Evolutionary conservation across 2,113 vertebrate genomes (phyloP).

Genomic region (Gymnobelideus leadbeateri): DNA sequence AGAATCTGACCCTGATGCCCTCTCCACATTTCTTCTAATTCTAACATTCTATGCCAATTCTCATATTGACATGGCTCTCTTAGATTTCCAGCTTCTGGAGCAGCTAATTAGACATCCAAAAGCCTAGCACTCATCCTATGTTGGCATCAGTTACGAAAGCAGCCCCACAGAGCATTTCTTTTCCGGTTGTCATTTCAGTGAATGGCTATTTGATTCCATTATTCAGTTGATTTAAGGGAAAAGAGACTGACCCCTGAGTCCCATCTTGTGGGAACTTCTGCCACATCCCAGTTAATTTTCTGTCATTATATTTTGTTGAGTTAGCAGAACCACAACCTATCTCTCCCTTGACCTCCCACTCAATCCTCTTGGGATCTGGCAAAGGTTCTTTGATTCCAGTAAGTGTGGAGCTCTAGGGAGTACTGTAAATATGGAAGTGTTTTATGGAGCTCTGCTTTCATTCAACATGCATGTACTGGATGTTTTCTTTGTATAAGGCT

Average conservation of each 20-base stretch:
- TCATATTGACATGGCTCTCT: slow-evolving; percentile 54
- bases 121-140: slow-evolving; percentile 68
- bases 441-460: not conserved
- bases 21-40: slow-evolving; percentile 51
- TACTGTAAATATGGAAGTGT: not conserved
- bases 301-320: slow-evolving; percentile 20
- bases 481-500: not conserved
- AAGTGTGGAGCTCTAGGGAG: not conserved
- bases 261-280: slow-evolving; percentile 36
- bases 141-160: slow-evolving; percentile 67
- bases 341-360: not conserved
- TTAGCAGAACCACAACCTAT: slow-evolving; percentile 11
- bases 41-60: slow-evolving; percentile 61
- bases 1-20: slow-evolving; percentile 57
- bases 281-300: slow-evolving; percentile 39
- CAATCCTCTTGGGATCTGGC: not conserved
- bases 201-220: slow-evolving; percentile 70
- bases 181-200: slow-evolving; percentile 69
- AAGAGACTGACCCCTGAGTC: slow-evolving; percentile 54
- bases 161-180: slow-evolving; percentile 59
- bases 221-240: slow-evolving; percentile 51
- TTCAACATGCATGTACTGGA: not conserved
- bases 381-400: not conserved
- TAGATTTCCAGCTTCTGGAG: slow-evolving; percentile 51
- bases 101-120: slow-evolving; percentile 71